Conservation (phyloP, 2,113 vertebrate species). For the Calypte anna region DNA sequence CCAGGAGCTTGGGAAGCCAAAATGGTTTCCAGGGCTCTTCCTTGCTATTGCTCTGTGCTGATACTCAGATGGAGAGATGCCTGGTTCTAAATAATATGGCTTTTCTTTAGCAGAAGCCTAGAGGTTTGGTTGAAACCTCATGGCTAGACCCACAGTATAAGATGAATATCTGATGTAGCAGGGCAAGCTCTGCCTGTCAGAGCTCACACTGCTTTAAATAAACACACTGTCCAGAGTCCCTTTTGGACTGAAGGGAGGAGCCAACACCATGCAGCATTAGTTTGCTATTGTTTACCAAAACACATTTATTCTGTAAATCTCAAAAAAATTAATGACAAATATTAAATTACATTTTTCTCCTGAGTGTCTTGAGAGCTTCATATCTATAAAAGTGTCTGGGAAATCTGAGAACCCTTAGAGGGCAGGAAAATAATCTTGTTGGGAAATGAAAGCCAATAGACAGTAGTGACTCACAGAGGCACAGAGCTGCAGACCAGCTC, state of each 20-base stretch:
- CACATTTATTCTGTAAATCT: not conserved
- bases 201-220: not conserved
- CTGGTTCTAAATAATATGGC: not conserved
- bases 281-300: conserved; percentile 21
- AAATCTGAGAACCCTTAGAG: not conserved
- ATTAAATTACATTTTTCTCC: not conserved
- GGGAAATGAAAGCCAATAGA: not conserved
- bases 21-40: not conserved
- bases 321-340: conserved; percentile 10
- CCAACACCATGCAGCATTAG: not conserved
- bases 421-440: not conserved
- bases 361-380: not conserved
- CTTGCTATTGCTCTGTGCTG: not conserved
- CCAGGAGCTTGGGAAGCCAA: not conserved
- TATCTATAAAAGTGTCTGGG: conserved; percentile 13
- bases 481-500: not conserved
- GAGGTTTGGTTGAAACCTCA: not conserved
- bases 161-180: not conserved
- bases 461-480: not conserved
- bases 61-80: not conserved
- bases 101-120: not conserved
- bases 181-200: not conserved
- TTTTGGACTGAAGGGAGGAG: not conserved
- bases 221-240: not conserved
- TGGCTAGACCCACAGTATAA: not conserved